These are phyloP conservation scores for Macheiramphus alcinus DNA, from an alignment of 2,113 vertebrate genomes.

Conservation along the genomic window DNA sequence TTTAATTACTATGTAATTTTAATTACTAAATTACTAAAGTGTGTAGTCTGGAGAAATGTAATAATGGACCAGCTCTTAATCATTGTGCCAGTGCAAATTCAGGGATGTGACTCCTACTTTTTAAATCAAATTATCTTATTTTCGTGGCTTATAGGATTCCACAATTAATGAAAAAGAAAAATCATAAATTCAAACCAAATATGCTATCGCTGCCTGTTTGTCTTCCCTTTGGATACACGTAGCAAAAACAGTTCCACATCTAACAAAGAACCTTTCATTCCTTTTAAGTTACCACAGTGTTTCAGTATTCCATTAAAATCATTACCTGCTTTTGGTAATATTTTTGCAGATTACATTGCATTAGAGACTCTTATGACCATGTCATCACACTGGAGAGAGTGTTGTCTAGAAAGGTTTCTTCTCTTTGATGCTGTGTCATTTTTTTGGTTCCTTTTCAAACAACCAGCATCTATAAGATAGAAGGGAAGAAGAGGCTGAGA, in stretches of 20 bases:
- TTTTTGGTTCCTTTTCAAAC: background rate
- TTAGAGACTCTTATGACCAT: background rate
- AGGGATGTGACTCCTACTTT: background rate
- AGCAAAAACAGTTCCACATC: background rate
- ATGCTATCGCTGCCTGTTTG: background rate
- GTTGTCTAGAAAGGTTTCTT: background rate
- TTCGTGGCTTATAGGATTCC: background rate
- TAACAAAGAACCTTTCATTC: background rate
- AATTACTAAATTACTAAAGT: slow-evolving; percentile 29
- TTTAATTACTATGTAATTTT: slow-evolving; percentile 27
- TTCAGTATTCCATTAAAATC: slow-evolving; percentile 19
- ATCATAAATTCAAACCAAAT: background rate
- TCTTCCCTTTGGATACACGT: background rate
- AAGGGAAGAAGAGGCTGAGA: background rate
- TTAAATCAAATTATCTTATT: background rate
- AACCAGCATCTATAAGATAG: background rate
- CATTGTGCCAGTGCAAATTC: background rate
- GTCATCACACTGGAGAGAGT: background rate
- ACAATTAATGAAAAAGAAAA: background rate
- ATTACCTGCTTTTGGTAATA: background rate
- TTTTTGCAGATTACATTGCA: background rate
- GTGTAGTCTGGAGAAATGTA: background rate
- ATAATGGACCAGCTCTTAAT: background rate
- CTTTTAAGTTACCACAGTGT: background rate
- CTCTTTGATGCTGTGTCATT: background rate